Evolutionary conservation across 2,888 invertebrate genomes (phyloP).

Genomic region (Tetheella fluctuosa): DNA sequence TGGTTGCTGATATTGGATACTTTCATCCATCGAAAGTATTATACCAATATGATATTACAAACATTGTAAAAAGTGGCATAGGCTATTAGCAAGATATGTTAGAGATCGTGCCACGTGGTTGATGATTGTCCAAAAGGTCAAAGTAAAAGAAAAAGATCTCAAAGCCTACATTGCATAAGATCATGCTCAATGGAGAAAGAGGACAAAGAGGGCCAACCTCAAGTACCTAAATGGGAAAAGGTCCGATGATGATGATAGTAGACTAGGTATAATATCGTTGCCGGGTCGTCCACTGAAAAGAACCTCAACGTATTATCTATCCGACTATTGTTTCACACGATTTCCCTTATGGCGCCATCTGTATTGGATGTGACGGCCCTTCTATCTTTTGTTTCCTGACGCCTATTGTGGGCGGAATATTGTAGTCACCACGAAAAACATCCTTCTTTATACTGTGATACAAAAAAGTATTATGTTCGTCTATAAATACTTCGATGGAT

Average conservation of each 20-base stretch:
- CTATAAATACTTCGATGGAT: background rate
- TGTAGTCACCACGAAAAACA: background rate
- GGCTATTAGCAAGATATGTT: too few relatives aligned
- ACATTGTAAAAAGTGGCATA: too few relatives aligned
- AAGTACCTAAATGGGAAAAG: too few relatives aligned
- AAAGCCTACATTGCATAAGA: too few relatives aligned
- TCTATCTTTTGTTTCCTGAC: slow-evolving; percentile 45
- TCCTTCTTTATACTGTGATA: background rate
- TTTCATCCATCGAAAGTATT: too few relatives aligned
- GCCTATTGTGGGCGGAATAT: background rate
- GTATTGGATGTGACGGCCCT: slow-evolving; percentile 42
- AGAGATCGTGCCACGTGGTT: too few relatives aligned
- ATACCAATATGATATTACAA: too few relatives aligned
- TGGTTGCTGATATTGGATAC: background rate
- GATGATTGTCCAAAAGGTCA: too few relatives aligned
- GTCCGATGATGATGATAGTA: background rate
- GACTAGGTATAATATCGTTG: background rate
- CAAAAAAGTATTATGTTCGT: background rate
- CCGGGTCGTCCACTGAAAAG: slow-evolving; percentile 26
- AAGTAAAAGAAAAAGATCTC: too few relatives aligned
- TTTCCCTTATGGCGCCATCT: slow-evolving; percentile 50
- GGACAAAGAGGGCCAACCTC: too few relatives aligned
- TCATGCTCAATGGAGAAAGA: too few relatives aligned
- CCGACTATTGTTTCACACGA: slow-evolving; percentile 57
- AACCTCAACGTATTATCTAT: slow-evolving; percentile 55